A percentile compares a stretch with the other conserved stretches of the same genome.
These are phyloP conservation scores for Argya squamiceps DNA, from an alignment of 2,797 vertebrate species.

Conservation along the genomic window DNA sequence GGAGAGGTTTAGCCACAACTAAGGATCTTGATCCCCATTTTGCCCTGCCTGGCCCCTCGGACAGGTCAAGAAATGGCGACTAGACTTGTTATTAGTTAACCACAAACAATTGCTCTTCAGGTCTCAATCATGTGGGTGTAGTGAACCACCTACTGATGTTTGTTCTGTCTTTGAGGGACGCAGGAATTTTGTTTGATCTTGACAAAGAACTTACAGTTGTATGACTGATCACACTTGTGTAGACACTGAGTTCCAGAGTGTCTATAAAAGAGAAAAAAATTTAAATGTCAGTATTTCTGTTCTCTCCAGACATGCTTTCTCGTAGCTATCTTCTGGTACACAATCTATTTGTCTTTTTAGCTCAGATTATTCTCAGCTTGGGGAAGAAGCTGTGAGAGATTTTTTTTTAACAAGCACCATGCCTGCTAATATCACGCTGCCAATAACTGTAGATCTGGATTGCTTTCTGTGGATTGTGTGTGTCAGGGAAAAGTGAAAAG, in stretches of 20 bases:
- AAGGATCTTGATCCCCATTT: background rate
- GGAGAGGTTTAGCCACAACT: background rate
- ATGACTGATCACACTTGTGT: background rate
- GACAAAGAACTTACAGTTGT: background rate
- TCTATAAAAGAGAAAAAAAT: background rate
- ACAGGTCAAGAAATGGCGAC: background rate
- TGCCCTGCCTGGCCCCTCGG: fast-evolving
- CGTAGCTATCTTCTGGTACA: background rate
- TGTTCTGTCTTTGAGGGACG: background rate
- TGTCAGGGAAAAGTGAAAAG: slow-evolving; percentile 18
- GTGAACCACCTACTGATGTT: background rate
- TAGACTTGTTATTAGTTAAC: background rate
- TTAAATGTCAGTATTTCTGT: background rate
- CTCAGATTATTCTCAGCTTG: background rate
- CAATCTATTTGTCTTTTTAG: background rate
- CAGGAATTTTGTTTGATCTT: background rate
- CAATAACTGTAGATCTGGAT: background rate
- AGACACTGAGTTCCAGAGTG: background rate
- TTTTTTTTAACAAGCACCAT: background rate
- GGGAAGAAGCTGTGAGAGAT: background rate
- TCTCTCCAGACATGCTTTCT: background rate
- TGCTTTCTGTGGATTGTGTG: background rate
- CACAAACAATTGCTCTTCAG: background rate
- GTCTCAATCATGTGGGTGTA: background rate
- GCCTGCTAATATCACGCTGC: background rate